phyloP scores from a whole-genome alignment of 2,888 invertebrate genomes.

The Torymus tubicola region DNA sequence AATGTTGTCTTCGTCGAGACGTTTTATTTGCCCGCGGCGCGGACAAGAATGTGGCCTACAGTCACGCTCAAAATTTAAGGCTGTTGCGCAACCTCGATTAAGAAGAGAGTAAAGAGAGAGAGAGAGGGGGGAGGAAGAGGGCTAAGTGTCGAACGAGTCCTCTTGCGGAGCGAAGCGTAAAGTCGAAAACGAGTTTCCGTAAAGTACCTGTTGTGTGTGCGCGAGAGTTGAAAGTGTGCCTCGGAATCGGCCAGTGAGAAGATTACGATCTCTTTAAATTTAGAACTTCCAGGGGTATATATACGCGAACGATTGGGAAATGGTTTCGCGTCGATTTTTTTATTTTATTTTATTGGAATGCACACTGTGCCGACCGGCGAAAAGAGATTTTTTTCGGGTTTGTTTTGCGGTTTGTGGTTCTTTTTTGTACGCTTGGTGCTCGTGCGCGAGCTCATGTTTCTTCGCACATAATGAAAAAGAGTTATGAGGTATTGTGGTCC shows the following conservation, averaged over 20 bases:
- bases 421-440: not conserved
- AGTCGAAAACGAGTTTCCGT: constrained; percentile 57
- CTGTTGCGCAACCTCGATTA: constrained; percentile 69
- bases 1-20: constrained; percentile 75
- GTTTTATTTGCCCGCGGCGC: constrained; percentile 74
- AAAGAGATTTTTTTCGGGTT: not conserved
- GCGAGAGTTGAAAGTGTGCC: constrained; percentile 1
- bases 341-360: constrained; percentile 21
- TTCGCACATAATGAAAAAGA: constrained; percentile 38
- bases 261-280: constrained; percentile 38
- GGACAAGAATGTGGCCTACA: constrained; percentile 75
- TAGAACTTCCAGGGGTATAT: constrained; percentile 9
- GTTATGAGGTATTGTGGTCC: not conserved
- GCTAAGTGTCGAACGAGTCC: constrained; percentile 13
- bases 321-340: not conserved
- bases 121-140: constrained; percentile 3
- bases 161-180: constrained; percentile 45
- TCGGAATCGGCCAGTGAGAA: not conserved
- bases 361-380: no score
- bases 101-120: not conserved
- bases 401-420: not conserved
- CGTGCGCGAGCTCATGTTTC: constrained; percentile 5
- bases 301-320: not conserved
- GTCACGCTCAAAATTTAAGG: constrained; percentile 74
- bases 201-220: constrained; percentile 35